These are phyloP conservation scores for Dexiosoma caninum DNA, from an alignment of 2,888 invertebrate species.

Conservation along the genomic window DNA sequence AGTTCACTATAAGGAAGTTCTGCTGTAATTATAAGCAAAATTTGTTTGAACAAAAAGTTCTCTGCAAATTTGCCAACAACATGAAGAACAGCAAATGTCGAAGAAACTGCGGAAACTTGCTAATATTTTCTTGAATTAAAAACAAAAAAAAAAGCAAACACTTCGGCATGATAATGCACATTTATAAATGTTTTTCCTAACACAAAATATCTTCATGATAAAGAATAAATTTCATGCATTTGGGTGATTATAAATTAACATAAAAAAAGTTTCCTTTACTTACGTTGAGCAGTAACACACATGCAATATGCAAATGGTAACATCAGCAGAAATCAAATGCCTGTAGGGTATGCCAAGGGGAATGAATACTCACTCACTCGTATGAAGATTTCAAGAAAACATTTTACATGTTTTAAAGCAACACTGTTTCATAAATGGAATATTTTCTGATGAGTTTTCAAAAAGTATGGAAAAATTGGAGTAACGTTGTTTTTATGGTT, in stretches of 20 bases:
- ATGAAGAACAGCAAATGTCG: background rate
- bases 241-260: conserved; percentile 45
- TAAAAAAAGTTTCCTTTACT: conserved; percentile 7
- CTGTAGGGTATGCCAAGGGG: conserved; percentile 12
- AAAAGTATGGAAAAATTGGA: background rate
- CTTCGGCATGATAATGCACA: background rate
- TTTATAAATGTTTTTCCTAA: background rate
- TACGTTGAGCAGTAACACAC: conserved; percentile 26
- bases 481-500: background rate
- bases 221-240: conserved; percentile 55
- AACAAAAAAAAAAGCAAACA: background rate
- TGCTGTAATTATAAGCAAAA: background rate
- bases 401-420: background rate
- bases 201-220: conserved; percentile 37
- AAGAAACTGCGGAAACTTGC: conserved; percentile 20
- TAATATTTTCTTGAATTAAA: background rate
- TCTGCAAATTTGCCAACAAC: background rate
- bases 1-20: too few relatives aligned
- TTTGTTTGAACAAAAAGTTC: background rate
- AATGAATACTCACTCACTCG: too few relatives aligned
- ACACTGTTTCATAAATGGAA: background rate
- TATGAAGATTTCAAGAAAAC: background rate
- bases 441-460: background rate
- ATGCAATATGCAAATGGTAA: conserved; percentile 49
- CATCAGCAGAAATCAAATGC: conserved; percentile 3